Base-by-base conservation (phyloP, 64 coral and sea anemone genomes). In the Cladopsammia gracilis region DNA sequence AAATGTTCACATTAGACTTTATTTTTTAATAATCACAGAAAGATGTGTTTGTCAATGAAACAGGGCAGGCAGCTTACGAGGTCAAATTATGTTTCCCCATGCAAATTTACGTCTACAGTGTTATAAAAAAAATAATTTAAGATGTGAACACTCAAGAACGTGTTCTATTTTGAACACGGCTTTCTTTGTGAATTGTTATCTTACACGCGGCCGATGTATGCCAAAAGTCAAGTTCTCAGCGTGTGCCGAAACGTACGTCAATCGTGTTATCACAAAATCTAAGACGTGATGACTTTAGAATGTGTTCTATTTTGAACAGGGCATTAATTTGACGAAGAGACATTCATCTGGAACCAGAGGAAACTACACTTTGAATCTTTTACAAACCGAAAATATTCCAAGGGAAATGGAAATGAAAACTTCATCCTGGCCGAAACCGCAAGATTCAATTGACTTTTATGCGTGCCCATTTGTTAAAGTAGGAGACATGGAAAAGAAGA, bases 341-440 rank as follows among this genome's bases (percentile, higher is more conserved):
- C 78, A 64, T 49, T 68, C 44, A 49, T 49, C 18, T 15, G 61
- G 45, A 84, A 24, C 80, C 45, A 67, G 22, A 68, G 80, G 80
- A 84, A 84, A 68, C 48, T 56, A 23, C 7, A 20, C 61, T 13
- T 20, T 64, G 61, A 6, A 64, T 64, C 19, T 64, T 64, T 64
- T 20, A 19, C 18, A 64, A 64, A 19, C 13, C 61, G 19, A 64
- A 14, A 4, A 20, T 5, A 19, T 64, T 20, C 61, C 14, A 19
- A 18, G 0, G 13, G 13, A 20, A 20, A 19, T 19, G 12, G 5
- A 64, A 6, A 19, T 13, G 4, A 19, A 64, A 19, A 4, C 61
- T 20, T 19, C 12, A 64, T 64, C 61, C 61, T 64, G 61, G 61
- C 18, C 61, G 13, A 64, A 34, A 34, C 34, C 34, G 34, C 34